Conservation (phyloP, 2,888 invertebrate species). For the Acronicta psi region DNA sequence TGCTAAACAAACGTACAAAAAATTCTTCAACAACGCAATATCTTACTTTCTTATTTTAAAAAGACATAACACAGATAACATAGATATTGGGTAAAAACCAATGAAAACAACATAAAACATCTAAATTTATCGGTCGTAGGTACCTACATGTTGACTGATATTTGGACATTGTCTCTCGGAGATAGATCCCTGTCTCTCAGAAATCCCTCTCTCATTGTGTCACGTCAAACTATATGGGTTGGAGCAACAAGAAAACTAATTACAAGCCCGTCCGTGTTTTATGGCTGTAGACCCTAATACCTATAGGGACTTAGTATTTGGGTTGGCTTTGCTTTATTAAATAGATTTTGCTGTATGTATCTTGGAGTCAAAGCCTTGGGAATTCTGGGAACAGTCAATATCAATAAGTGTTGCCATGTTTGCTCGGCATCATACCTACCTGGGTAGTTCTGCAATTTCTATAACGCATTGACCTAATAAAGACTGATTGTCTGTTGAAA, state of each 20-base stretch:
- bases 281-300: conserved; percentile 41
- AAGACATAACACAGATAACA: no score
- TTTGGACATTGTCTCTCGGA: conserved; percentile 13
- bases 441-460: no score
- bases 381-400: conserved; percentile 9
- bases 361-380: conserved; percentile 1
- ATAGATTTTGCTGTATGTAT: conserved; percentile 33
- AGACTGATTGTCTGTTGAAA: no score
- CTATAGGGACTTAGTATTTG: conserved; percentile 42
- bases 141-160: conserved; percentile 40
- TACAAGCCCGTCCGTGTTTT: conserved; percentile 48
- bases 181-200: conserved; percentile 2
- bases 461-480: no score
- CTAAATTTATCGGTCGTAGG: conserved; percentile 11
- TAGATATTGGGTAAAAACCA: background rate
- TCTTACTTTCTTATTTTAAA: no score
- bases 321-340: conserved; percentile 28
- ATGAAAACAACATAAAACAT: background rate
- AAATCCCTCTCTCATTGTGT: conserved; percentile 14
- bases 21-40: no score
- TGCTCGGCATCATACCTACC: no score
- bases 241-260: conserved; percentile 56
- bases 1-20: no score
- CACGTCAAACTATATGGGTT: conserved; percentile 35
- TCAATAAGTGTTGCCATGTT: no score